phyloP scores from a whole-genome alignment of 2,113 vertebrate genomes.

The Harpagus bidentatus region DNA sequence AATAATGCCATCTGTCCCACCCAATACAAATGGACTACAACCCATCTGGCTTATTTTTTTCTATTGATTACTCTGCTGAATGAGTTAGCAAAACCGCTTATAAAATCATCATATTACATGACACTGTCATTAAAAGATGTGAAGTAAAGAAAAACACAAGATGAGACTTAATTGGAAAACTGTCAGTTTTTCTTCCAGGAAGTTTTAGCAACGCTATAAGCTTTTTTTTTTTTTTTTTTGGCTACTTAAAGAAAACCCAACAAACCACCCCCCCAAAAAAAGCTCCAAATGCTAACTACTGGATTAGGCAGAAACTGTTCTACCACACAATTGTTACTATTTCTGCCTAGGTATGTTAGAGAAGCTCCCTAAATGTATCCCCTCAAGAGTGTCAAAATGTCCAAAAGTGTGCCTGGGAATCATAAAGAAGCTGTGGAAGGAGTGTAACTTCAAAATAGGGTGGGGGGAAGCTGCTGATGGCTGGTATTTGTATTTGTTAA shows the following conservation, averaged over 20 bases:
- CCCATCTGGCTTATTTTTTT: slow-evolving; percentile 72
- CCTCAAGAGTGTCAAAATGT: background rate
- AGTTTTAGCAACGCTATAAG: slow-evolving; percentile 57
- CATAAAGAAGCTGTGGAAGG: background rate
- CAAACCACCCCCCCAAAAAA: background rate
- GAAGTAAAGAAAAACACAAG: slow-evolving; percentile 70
- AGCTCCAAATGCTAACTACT: slow-evolving; percentile 7
- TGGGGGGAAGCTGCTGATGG: background rate
- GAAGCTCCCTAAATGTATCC: background rate
- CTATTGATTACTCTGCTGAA: slow-evolving; percentile 74
- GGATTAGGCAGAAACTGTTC: background rate
- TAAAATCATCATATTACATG: slow-evolving; percentile 66
- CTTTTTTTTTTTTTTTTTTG: background rate
- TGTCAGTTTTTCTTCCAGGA: slow-evolving; percentile 66
- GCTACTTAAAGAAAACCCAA: background rate
- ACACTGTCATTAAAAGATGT: slow-evolving; percentile 68
- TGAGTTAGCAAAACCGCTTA: slow-evolving; percentile 69
- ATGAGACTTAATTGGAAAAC: slow-evolving; percentile 71
- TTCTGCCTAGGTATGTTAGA: background rate
- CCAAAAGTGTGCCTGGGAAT: background rate
- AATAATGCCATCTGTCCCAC: slow-evolving; percentile 76
- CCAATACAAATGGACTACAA: slow-evolving; percentile 73
- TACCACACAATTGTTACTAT: background rate
- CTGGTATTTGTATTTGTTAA: background rate
- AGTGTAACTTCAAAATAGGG: background rate